Evolutionary conservation across 2,797 vertebrate species (phyloP).

Genomic region (Gadopsis marmoratus): DNA sequence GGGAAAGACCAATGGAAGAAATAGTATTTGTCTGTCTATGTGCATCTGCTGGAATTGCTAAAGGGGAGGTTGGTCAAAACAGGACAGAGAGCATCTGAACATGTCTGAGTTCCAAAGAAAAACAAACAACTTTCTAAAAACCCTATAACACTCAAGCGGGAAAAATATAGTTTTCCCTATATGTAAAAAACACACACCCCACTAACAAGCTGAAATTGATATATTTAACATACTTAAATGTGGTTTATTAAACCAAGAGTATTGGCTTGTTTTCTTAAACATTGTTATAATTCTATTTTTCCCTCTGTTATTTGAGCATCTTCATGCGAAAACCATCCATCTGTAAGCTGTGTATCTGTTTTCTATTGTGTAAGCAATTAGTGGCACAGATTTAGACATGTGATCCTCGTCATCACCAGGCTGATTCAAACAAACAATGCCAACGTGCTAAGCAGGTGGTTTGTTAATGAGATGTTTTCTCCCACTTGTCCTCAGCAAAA

Average conservation of each 20-base stretch:
- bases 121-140: conserved; percentile 5
- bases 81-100: background rate
- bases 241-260: background rate
- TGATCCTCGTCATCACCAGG: conserved; percentile 36
- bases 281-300: no score
- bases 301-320: no score
- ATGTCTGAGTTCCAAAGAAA: background rate
- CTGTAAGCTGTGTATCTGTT: background rate
- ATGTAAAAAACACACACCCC: background rate
- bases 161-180: background rate
- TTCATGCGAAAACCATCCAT: background rate
- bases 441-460: conserved; percentile 25
- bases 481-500: conserved; percentile 1
- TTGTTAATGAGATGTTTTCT: conserved; percentile 24
- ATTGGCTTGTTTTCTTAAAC: no score
- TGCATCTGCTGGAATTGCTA: conserved; percentile 30
- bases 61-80: conserved; percentile 10
- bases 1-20: conserved; percentile 54
- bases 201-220: background rate
- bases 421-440: conserved; percentile 27
- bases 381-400: conserved; percentile 17
- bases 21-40: conserved; percentile 23
- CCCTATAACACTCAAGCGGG: background rate
- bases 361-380: conserved; percentile 34
- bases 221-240: background rate